These are phyloP conservation scores for Stenotaenia linearis DNA, from an alignment of 2,888 invertebrate genomes.

Conservation along the genomic window DNA sequence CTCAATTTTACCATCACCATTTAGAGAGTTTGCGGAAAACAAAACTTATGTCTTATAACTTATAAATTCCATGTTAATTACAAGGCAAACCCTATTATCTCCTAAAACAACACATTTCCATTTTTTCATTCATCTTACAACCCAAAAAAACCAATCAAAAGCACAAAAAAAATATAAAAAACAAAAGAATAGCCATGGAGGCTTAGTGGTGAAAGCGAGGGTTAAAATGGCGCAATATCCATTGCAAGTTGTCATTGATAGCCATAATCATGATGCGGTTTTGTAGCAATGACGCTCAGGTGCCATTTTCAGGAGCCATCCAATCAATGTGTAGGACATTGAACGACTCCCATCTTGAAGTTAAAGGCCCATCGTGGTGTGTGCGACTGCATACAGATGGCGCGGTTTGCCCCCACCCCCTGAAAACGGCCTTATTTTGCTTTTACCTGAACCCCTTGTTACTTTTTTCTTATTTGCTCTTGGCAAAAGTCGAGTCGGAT, in stretches of 20 bases:
- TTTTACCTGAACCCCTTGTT: neutral
- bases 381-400: neutral
- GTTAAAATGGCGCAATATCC: neutral
- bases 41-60: no score
- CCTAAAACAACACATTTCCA: no score
- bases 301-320: neutral
- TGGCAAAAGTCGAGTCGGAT: neutral
- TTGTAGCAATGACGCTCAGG: neutral
- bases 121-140: no score
- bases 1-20: no score
- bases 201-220: neutral
- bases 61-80: no score
- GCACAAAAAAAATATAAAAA: neutral
- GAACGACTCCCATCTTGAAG: neutral
- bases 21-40: no score
- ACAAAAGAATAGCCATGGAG: neutral
- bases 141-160: no score
- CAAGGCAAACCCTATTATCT: no score
- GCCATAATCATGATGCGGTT: neutral
- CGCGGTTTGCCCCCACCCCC: neutral
- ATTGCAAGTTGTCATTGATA: neutral
- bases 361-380: neutral
- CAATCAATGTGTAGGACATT: neutral
- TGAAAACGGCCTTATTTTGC: no score
- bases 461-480: neutral